A percentile compares a stretch with the other conserved stretches of the same genome.
These are phyloP conservation scores for Campoletis raptor DNA, from an alignment of 2,888 invertebrate genomes.

Conservation along the genomic window DNA sequence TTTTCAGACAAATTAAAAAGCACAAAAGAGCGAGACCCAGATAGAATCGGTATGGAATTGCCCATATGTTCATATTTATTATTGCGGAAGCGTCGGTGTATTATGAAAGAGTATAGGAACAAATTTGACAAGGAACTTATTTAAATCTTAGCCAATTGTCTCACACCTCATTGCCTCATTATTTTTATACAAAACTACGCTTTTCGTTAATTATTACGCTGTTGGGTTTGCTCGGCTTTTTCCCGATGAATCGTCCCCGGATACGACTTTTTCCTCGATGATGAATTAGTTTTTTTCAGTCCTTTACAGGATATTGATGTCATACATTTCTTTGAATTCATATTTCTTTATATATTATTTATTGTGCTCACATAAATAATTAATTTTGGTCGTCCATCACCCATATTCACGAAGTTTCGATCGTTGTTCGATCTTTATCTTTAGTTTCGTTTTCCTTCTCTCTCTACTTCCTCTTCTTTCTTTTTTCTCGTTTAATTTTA, in stretches of 20 bases:
- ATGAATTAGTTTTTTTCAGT: constrained; percentile 3
- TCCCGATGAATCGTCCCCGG: neutral
- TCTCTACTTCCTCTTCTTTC: neutral
- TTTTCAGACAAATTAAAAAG: too few relatives aligned
- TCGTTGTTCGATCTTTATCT: constrained; percentile 5
- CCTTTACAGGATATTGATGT: neutral
- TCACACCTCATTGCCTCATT: neutral
- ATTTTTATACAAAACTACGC: neutral
- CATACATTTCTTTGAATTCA: neutral
- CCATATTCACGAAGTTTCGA: constrained; percentile 24
- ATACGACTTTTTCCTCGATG: neutral
- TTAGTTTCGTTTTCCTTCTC: neutral
- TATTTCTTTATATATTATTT: constrained; percentile 52
- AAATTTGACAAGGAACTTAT: constrained; percentile 25
- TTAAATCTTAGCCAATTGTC: neutral
- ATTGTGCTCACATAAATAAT: constrained; percentile 46
- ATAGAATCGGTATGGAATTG: too few relatives aligned
- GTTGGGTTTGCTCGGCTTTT: neutral
- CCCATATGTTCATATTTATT: neutral
- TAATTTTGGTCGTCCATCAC: constrained; percentile 26
- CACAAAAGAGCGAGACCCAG: too few relatives aligned
- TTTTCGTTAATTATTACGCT: neutral
- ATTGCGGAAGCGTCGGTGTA: too few relatives aligned
- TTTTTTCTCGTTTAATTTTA: neutral
- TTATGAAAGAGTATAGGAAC: neutral